Evolutionary conservation across 2,797 vertebrate genomes (phyloP).

Genomic region (Heterohyrax brucei): DNA sequence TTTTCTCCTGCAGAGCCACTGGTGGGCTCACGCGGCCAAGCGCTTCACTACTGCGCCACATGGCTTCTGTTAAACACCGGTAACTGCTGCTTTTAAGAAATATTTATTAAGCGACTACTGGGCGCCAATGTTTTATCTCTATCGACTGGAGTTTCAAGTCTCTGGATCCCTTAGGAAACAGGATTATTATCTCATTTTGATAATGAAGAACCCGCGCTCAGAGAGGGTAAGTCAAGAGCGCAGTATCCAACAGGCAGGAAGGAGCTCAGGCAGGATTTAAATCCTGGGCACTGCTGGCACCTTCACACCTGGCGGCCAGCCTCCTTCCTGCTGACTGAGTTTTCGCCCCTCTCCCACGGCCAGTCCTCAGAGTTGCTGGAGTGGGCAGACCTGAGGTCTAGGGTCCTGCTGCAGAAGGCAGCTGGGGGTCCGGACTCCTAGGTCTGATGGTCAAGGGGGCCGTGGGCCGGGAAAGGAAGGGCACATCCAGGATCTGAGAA

Average conservation of each 20-base stretch:
- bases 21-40: background rate
- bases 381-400: background rate
- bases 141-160: background rate
- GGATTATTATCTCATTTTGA: background rate
- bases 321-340: background rate
- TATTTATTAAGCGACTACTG: constrained; percentile 37
- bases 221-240: background rate
- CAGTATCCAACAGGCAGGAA: background rate
- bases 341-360: background rate
- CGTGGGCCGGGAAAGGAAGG: background rate
- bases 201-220: background rate
- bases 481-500: background rate
- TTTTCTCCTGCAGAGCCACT: too few species aligned
- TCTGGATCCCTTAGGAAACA: background rate
- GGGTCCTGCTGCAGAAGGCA: background rate
- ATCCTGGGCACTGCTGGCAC: background rate
- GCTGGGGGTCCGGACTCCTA: background rate
- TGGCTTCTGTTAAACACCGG: constrained; percentile 9
- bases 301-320: too few species aligned
- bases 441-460: background rate
- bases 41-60: too few species aligned
- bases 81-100: background rate
- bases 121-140: background rate
- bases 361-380: background rate
- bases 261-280: background rate